Percentiles rank a stretch among this genome's conserved stretches.
Conservation (phyloP, 2,888 invertebrate species). For the Hymenopus coronatus region DNA sequence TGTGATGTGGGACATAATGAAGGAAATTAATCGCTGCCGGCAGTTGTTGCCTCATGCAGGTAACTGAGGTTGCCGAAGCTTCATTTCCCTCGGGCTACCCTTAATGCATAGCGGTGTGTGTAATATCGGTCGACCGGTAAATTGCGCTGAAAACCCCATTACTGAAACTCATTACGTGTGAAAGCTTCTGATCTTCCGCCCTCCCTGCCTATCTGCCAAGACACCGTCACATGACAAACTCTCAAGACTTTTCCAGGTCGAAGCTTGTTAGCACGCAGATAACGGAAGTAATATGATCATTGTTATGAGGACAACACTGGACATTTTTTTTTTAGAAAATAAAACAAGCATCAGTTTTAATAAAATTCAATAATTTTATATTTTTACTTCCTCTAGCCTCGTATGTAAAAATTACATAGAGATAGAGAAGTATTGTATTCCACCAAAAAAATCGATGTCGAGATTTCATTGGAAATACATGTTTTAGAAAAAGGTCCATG, state of each 20-base stretch:
- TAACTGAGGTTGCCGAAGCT: not conserved
- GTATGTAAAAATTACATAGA: too few species aligned
- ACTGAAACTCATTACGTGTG: not conserved
- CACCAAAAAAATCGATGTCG: too few species aligned
- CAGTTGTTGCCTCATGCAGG: not conserved
- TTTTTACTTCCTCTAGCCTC: too few species aligned
- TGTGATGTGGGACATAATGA: not conserved
- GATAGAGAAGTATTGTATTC: too few species aligned
- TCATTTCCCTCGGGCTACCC: not conserved
- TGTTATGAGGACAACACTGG: too few species aligned
- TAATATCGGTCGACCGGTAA: not conserved
- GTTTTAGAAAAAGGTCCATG: too few species aligned
- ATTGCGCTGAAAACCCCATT: not conserved
- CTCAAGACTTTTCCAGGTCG: not conserved
- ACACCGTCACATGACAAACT: not conserved
- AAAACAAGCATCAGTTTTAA: too few species aligned
- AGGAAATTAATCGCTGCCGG: not conserved
- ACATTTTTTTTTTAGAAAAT: too few species aligned
- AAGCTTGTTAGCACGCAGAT: not conserved
- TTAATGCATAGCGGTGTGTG: not conserved
- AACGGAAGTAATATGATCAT: not conserved
- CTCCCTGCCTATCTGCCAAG: not conserved
- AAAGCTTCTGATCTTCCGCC: not conserved
- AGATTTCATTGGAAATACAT: too few species aligned
- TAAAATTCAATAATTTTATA: too few species aligned